Base-by-base conservation (phyloP, 1,140 invertebrate genomes). In the Aradophagus sp. region DNA sequence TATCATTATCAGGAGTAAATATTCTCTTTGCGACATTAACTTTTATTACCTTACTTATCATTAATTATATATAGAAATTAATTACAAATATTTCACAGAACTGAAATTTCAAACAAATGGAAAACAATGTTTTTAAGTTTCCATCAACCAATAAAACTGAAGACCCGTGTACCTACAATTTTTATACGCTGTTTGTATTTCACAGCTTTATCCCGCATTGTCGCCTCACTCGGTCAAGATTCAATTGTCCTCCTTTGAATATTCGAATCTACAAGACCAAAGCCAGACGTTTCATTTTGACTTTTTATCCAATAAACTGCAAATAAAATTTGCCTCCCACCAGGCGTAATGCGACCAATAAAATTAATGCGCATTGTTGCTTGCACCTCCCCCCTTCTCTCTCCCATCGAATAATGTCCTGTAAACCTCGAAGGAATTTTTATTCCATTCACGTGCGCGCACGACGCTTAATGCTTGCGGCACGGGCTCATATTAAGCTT, bases 281-380 rank as follows among this genome's bases (percentile, higher is more conserved):
- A 6, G 34, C 5, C 17, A n/a, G 19, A 23, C 15, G 42, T 50
- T 50, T 35, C 36, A 31, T 47, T 55, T 47, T 8, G 32, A 39
- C 59, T 63, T 63, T 63, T 63, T 63, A 39, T 45, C 52, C 45
- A 58, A 53, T 59, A 53, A 53, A 10, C 31, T 44, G 32, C 27
- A 58, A 59, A 67, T 52, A 45, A 53, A 67, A 52, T 41, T 67
- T 58, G n/a, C n/a, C 59, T 58, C 35, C 15, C 5, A 13, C 12
- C 3, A 47, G 53, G 45, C 23, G 55, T 68, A 61, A 55, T 29
- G 34, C 41, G 23, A 44, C 44, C 45, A 70, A 70, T 48, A 53
- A 56, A 69, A 62, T 62, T 48, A 42, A 62, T 61, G 56, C 41
- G 48, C 66, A 50, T 69, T 69, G 56, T n/a, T n/a, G n/a, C n/a